These are phyloP conservation scores for Triplophysa rosa DNA, from an alignment of 2,113 vertebrate species.

Conservation along the genomic window DNA sequence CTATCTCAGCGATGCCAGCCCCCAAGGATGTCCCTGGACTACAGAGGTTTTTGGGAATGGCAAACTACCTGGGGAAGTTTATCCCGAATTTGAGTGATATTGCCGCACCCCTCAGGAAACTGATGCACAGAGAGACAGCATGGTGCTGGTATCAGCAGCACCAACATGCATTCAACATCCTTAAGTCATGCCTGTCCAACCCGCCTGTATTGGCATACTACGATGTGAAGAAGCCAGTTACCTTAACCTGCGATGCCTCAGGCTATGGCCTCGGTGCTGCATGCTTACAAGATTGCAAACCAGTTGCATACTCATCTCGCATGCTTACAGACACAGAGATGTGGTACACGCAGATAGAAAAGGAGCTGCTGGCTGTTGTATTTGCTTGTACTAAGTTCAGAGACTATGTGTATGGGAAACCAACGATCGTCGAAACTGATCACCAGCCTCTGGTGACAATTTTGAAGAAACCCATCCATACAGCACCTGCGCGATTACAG, in stretches of 20 bases:
- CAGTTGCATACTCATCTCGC: neutral
- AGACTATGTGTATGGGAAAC: constrained; percentile 9
- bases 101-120: too few relatives aligned
- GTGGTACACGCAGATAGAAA: neutral
- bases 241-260: constrained; percentile 38
- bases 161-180: too few relatives aligned
- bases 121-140: too few relatives aligned
- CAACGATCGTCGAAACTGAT: constrained; percentile 28
- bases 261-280: constrained; percentile 17
- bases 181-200: too few relatives aligned
- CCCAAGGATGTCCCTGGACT: too few relatives aligned
- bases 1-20: too few relatives aligned
- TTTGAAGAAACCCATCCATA: constrained; percentile 25
- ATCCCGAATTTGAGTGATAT: too few relatives aligned
- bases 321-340: constrained; percentile 3
- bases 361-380: constrained; percentile 35
- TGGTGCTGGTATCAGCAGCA: too few relatives aligned
- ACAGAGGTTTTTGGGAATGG: too few relatives aligned
- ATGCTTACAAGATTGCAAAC: constrained; percentile 3
- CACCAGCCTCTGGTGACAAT: constrained; percentile 45
- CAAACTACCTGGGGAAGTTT: too few relatives aligned
- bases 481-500: constrained; percentile 18
- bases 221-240: constrained; percentile 31
- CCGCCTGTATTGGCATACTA: too few relatives aligned
- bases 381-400: constrained; percentile 39